Base-by-base conservation (phyloP, 2,797 vertebrate genomes). In the Hipposideros larvatus region DNA sequence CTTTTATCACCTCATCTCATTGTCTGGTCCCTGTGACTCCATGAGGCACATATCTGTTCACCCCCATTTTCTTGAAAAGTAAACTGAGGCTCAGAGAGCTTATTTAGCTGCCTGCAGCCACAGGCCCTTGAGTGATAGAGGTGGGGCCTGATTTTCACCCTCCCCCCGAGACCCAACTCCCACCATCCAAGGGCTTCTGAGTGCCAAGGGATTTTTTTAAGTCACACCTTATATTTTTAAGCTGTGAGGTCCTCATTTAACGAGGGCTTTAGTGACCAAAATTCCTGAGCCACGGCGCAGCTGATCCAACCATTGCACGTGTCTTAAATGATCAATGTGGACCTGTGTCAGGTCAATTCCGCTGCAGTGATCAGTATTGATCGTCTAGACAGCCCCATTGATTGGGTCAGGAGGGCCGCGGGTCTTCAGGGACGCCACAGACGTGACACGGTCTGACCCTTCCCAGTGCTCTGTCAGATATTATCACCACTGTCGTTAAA, bases 301-400 rank as follows among this genome's bases (percentile, higher is more conserved):
- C 90, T 34, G 78, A 61, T 73, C 61, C 4, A 4, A 91, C 93
- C 63, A 26, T 87, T 78, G 83, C 94, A 83, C 57, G 57, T 91
- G 82, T 95, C 92, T 87, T 84, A 87, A 65, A 65, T 92, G 96
- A 97, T 97, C 97, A 75, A 95, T 97, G 91, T 37, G 31, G 83
- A 74, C 87, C 86, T 59, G 14, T 57, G 94, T 96, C 18, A 1
- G 91, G 96, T 97, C 97, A 97, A 90, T 97, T 87, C 95, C 24
- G 73, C 93, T 15, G 28, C 63, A 88, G 91, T 71, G 96, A 96
- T 96, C 97, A 74, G 83, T 95, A 97, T 96, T 31, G 97, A 97
- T 94, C 1, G 2, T 77, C 66, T 89, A 59, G 92, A 95, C 95
- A 93, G 96, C 53, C 71, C 53, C 66, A 93, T 98, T 10, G 57